These are phyloP conservation scores for Sipha maydis DNA, from an alignment of 2,888 invertebrate genomes.

Conservation along the genomic window DNA sequence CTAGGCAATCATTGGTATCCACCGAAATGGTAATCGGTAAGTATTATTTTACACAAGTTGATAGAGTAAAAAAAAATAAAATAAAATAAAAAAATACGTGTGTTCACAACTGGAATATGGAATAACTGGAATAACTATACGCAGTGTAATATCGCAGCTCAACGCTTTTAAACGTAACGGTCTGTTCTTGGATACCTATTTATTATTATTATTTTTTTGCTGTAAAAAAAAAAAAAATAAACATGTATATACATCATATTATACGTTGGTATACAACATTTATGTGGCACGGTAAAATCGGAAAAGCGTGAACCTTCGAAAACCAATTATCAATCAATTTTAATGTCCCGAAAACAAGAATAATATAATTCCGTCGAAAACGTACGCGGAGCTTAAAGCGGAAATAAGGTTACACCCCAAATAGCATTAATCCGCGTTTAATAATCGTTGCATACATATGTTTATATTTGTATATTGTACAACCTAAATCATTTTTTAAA, in stretches of 20 bases:
- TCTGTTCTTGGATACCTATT: too few relatives aligned
- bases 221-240: too few relatives aligned
- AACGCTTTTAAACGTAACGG: too few relatives aligned
- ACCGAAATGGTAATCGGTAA: constrained; percentile 22
- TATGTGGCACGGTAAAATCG: neutral
- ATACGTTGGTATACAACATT: neutral
- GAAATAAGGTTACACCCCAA: neutral
- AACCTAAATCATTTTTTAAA: neutral
- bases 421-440: neutral
- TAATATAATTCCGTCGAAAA: neutral
- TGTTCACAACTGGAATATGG: neutral
- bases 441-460: neutral
- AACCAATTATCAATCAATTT: neutral
- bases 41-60: neutral
- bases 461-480: too few relatives aligned
- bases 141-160: neutral
- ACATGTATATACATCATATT: neutral
- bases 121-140: neutral
- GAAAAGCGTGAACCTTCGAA: neutral
- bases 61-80: neutral
- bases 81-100: neutral
- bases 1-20: neutral
- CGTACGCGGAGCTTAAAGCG: neutral
- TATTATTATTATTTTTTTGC: too few relatives aligned
- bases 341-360: neutral